A percentile compares a stretch with the other conserved stretches of the same genome.
Conservation (phyloP, 1,140 invertebrate genomes). For the Pemphigus obesinymphae region DNA sequence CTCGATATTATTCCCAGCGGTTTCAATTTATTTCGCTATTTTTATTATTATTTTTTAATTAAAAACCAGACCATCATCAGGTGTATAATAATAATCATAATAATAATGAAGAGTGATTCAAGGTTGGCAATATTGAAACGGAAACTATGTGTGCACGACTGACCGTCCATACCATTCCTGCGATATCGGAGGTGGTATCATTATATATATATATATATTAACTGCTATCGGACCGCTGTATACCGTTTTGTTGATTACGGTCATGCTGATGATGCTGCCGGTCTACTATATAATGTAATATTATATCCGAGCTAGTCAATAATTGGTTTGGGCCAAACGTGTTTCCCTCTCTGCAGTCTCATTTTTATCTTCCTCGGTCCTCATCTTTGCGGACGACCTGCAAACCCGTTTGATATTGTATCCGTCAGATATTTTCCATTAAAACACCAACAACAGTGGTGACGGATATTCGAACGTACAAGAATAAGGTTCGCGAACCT, state of each 20-base stretch:
- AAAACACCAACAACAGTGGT: not conserved
- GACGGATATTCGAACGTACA: not conserved
- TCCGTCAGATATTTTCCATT: constrained; percentile 13
- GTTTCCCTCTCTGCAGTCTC: not conserved
- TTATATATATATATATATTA: not conserved
- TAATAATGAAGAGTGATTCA: not conserved
- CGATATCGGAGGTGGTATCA: not conserved
- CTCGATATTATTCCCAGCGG: not conserved
- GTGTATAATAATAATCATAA: not conserved
- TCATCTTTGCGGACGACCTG: not conserved
- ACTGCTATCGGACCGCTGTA: not conserved
- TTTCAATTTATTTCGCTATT: constrained; percentile 23
- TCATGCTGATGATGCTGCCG: not conserved
- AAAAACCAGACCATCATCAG: not conserved
- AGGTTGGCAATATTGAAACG: constrained; percentile 14
- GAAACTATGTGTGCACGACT: constrained; percentile 28
- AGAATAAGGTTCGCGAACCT: not conserved
- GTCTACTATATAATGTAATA: not conserved
- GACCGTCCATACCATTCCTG: not conserved
- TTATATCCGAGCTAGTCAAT: constrained; percentile 20
- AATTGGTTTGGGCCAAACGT: constrained; percentile 13
- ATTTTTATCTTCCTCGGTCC: not conserved
- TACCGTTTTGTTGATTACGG: not conserved
- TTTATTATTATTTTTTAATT: constrained; percentile 37
- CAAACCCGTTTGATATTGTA: constrained; percentile 19